A percentile compares a stretch with the other conserved stretches of the same genome.
phyloP scores from a whole-genome alignment of 2,797 vertebrate genomes.

The Sebastes aleutianus region DNA sequence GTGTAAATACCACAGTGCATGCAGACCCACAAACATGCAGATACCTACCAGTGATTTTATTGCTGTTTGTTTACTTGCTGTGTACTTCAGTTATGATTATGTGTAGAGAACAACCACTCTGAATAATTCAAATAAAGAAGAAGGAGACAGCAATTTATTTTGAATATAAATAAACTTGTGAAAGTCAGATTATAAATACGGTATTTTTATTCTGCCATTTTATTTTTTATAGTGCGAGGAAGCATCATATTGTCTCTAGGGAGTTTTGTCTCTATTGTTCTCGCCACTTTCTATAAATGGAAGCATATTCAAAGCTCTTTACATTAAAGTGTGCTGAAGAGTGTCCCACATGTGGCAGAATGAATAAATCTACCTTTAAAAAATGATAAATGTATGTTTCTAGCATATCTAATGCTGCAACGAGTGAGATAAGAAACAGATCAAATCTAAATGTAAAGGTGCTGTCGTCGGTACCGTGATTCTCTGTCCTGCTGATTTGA shows the following conservation, averaged over 20 bases:
- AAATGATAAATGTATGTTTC: too few species aligned
- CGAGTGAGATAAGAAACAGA: not conserved
- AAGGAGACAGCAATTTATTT: not conserved
- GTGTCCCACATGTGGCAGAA: not conserved
- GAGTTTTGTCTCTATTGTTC: too few species aligned
- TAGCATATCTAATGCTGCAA: not conserved
- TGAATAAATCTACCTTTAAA: not conserved
- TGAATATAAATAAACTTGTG: not conserved
- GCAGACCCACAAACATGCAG: not conserved
- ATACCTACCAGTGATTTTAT: not conserved
- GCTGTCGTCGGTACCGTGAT: not conserved
- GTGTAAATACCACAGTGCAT: conserved; percentile 5
- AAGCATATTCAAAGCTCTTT: not conserved
- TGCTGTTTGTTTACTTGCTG: not conserved
- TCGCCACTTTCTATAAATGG: not conserved
- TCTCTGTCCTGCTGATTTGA: not conserved
- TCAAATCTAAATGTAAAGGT: not conserved
- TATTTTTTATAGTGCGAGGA: not conserved
- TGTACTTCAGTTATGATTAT: not conserved
- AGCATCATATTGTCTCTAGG: too few species aligned
- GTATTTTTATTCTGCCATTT: not conserved
- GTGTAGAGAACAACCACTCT: not conserved
- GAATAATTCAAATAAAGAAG: not conserved
- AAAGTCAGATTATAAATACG: not conserved
- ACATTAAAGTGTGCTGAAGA: not conserved